Conservation (phyloP, 2,797 vertebrate species). For the Urocyon cinereoargenteus region DNA sequence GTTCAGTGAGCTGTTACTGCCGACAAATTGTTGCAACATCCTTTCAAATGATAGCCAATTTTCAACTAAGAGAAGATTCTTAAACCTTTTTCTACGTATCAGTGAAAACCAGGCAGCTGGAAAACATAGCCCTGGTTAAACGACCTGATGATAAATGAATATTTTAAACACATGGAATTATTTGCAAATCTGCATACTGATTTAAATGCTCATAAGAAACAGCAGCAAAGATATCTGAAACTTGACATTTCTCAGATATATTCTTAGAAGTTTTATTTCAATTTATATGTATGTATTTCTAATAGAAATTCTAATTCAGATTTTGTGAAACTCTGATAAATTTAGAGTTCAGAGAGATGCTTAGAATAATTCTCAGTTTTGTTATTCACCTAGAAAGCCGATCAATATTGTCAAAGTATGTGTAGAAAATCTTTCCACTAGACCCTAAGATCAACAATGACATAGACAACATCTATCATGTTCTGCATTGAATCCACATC, state of each 20-base stretch:
- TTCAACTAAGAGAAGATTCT: conserved; percentile 68
- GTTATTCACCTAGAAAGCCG: conserved; percentile 35
- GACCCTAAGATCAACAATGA: not conserved
- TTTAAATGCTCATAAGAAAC: conserved; percentile 55
- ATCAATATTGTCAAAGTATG: not conserved
- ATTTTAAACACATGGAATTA: conserved; percentile 66
- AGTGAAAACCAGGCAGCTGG: conserved; percentile 60
- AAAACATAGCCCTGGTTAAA: conserved; percentile 69
- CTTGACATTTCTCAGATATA: conserved; percentile 11
- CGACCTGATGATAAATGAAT: conserved; percentile 66
- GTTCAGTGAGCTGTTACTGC: conserved; percentile 73
- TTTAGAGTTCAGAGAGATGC: not conserved
- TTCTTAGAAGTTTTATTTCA: conserved; percentile 45
- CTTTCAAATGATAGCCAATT: conserved; percentile 75
- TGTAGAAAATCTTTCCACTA: not conserved
- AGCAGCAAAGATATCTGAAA: conserved; percentile 16
- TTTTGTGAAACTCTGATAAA: conserved; percentile 16
- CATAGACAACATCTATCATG: not conserved
- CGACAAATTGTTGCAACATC: conserved; percentile 68
- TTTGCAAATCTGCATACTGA: conserved; percentile 51
- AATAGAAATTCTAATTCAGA: conserved; percentile 15
- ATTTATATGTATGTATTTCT: not conserved
- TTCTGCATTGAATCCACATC: not conserved
- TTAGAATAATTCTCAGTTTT: conserved; percentile 48
- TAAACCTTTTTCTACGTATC: conserved; percentile 55